Conservation (phyloP, 1,140 invertebrate genomes). For the Microplitis demolitor region DNA sequence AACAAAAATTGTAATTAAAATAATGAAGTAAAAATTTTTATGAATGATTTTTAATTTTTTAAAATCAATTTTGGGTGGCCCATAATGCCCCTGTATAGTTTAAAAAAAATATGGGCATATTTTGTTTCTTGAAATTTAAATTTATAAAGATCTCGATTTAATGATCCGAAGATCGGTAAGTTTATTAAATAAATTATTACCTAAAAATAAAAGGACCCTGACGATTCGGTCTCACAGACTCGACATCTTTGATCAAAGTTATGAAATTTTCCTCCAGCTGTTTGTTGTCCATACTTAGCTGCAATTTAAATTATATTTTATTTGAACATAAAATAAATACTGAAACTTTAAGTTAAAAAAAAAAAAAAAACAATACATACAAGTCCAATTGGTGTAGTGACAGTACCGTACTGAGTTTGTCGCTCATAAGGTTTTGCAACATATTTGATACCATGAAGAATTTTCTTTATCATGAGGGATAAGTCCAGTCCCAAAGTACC, state of each 20-base stretch:
- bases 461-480: constrained; percentile 65
- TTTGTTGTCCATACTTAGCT: constrained; percentile 74
- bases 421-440: constrained; percentile 66
- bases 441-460: constrained; percentile 72
- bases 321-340: background rate
- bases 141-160: no score
- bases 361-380: no score
- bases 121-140: no score
- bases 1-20: no score
- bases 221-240: constrained; percentile 66
- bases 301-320: constrained; percentile 33
- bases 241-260: constrained; percentile 67
- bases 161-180: no score
- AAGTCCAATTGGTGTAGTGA: constrained; percentile 70
- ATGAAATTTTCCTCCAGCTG: constrained; percentile 75
- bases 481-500: constrained; percentile 72
- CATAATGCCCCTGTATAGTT: no score
- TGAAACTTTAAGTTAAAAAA: background rate
- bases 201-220: constrained; percentile 71
- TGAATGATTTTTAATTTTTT: no score
- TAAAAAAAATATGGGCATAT: no score
- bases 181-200: constrained; percentile 45
- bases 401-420: constrained; percentile 71
- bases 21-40: no score
- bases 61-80: no score